Evolutionary conservation across 2,888 invertebrate species (phyloP), one percentile per base, ranked within the genome.

Genomic region (Plusia festucae): DNA sequence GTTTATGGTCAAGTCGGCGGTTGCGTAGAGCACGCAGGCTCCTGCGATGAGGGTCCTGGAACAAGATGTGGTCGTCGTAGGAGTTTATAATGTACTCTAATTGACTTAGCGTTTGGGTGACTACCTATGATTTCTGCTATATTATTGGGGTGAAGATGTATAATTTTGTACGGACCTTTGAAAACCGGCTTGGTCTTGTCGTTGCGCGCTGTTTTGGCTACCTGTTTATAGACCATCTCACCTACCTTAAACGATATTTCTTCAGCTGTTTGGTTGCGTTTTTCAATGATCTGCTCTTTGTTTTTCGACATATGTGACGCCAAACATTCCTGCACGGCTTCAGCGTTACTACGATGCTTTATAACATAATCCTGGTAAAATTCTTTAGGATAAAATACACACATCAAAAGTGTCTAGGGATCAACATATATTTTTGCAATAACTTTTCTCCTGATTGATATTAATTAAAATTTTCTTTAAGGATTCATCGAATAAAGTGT

Each of bases 31-130:
- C 60, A 54, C 20, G 30, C 46, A 0, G 32, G 60, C 46, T 54
- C 46, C 53, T 46, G 53, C 6, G 40, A 40, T 4, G 40, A 40
- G 8, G 40, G 6, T 40, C 40, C 60, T 60, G 53, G 5, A 53
- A 60, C 60, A 53, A 60, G 30, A 44, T 60, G 60, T 27, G 53
- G 60, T n/a, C 46, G 53, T 8, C 60, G 60, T 60, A 60, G 27
- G 44, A 60, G 30, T 8, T 55, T 61, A 5, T 55, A 61, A 7
- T 61, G 61, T 0, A 61, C 61, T 1, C 54, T 49, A 32, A 61
- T 61, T 13, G 54, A 61, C 22, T 61, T 61, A 54, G 61, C 53
- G 3, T 60, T 60, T 2, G 60, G 53, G 9, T 60, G 59, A 16
- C 22, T 32, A 22, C 51, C 40, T 40, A 40, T 40, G n/a, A 40